Percentiles rank a stretch among this genome's conserved stretches.
phyloP scores from a whole-genome alignment of 2,888 invertebrate genomes.

The Tortrix viridana region DNA sequence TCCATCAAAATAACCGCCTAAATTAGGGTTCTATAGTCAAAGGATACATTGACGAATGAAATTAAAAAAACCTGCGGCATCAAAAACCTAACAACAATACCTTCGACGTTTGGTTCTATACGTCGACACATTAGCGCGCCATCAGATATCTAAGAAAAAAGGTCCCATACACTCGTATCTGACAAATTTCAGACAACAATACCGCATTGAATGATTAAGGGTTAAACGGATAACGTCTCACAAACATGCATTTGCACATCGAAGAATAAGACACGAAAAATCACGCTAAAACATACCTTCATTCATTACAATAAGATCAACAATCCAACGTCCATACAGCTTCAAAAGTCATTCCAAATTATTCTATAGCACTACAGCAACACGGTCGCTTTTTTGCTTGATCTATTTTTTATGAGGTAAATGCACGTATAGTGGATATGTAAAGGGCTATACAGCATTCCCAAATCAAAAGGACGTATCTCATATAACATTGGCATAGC shows the following conservation, averaged over 20 bases:
- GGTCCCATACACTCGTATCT: conserved; percentile 69
- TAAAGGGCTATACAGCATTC: conserved; percentile 61
- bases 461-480: no score
- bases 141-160: conserved; percentile 66
- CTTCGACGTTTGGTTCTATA: conserved; percentile 50
- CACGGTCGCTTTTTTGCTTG: conserved; percentile 9
- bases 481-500: no score
- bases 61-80: conserved; percentile 36
- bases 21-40: conserved; percentile 37
- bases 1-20: conserved; percentile 37
- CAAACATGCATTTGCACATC: conserved; percentile 46
- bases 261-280: conserved; percentile 24
- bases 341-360: not conserved
- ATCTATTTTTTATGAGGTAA: conserved; percentile 47
- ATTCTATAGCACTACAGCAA: not conserved
- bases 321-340: not conserved
- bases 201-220: conserved; percentile 69
- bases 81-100: conserved; percentile 46
- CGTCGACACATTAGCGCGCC: conserved; percentile 61
- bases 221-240: conserved; percentile 71
- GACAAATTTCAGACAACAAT: conserved; percentile 81
- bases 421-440: conserved; percentile 56
- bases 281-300: conserved; percentile 46
- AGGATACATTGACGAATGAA: conserved; percentile 38
- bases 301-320: conserved; percentile 27